Percentiles rank a stretch among this genome's conserved stretches.
phyloP scores from a whole-genome alignment of 23 tunicate species.

The Trididemnum miniatum region DNA sequence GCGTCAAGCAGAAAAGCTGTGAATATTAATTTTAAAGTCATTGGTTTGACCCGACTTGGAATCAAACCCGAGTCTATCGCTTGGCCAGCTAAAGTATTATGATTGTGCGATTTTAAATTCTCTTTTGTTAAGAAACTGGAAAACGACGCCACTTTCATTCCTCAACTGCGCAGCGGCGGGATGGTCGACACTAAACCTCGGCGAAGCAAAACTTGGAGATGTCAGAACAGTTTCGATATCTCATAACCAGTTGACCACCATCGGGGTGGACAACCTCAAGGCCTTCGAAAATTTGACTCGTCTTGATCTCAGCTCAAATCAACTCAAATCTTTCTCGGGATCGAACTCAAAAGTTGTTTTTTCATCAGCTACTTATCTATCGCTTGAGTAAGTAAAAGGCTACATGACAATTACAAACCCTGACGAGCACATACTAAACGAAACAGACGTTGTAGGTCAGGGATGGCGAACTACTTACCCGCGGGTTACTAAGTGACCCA shows the following conservation, averaged over 20 bases:
- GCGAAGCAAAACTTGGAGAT: background rate
- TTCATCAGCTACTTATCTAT: background rate
- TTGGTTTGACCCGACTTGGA: too few relatives aligned
- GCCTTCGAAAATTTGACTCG: background rate
- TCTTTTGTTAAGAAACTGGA: too few relatives aligned
- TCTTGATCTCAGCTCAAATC: background rate
- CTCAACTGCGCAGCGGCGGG: conserved; percentile 38
- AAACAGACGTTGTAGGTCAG: too few relatives aligned
- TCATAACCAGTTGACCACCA: background rate
- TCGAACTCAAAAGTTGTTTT: background rate
- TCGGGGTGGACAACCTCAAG: background rate
- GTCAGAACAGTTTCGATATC: background rate
- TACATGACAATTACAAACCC: too few relatives aligned
- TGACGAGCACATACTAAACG: too few relatives aligned
- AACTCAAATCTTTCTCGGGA: background rate
- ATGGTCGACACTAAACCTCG: conserved; percentile 12
- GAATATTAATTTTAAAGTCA: too few relatives aligned
- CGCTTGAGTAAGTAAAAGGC: conserved; percentile 34
- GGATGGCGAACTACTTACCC: too few relatives aligned
- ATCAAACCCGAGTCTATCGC: background rate
- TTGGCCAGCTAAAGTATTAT: background rate
- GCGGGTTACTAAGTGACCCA: too few relatives aligned
- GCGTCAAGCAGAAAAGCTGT: too few relatives aligned
- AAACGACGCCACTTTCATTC: conserved; percentile 30
- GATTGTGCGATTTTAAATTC: background rate